Conservation (phyloP, 2,888 invertebrate species). For the Drosophila peninsularis region DNA sequence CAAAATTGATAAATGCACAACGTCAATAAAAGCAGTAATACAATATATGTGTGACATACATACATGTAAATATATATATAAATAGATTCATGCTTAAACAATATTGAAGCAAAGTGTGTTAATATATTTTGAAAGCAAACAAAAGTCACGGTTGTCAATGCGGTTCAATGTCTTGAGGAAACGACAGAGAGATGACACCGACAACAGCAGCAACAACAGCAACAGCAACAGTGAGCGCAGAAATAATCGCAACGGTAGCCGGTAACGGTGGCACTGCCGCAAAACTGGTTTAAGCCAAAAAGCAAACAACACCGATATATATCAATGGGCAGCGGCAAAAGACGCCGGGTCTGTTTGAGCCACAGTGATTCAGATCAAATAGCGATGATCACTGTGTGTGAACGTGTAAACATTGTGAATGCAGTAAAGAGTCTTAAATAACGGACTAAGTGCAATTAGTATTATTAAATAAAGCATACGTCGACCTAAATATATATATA, state of each 20-base stretch:
- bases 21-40: slow-evolving; percentile 31
- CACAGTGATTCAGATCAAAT: slow-evolving; percentile 34
- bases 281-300: slow-evolving; percentile 65
- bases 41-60: slow-evolving; percentile 5
- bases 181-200: slow-evolving; percentile 20
- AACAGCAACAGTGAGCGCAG: slow-evolving; percentile 20
- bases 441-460: neutral
- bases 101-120: slow-evolving; percentile 50
- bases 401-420: neutral
- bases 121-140: slow-evolving; percentile 59
- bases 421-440: neutral
- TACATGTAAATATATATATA: slow-evolving; percentile 12
- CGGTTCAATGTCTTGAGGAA: slow-evolving; percentile 63
- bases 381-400: neutral
- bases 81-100: slow-evolving; percentile 17
- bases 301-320: slow-evolving; percentile 25
- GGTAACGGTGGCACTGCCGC: slow-evolving; percentile 65
- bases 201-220: slow-evolving; percentile 6
- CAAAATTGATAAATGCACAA: slow-evolving; percentile 68
- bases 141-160: slow-evolving; percentile 72
- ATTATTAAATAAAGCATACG: neutral
- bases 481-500: neutral
- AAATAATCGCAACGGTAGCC: slow-evolving; percentile 59
- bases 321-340: slow-evolving; percentile 38
- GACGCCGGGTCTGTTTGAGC: slow-evolving; percentile 54